phyloP scores from a whole-genome alignment of 2,797 vertebrate species.

The Morus bassanus region DNA sequence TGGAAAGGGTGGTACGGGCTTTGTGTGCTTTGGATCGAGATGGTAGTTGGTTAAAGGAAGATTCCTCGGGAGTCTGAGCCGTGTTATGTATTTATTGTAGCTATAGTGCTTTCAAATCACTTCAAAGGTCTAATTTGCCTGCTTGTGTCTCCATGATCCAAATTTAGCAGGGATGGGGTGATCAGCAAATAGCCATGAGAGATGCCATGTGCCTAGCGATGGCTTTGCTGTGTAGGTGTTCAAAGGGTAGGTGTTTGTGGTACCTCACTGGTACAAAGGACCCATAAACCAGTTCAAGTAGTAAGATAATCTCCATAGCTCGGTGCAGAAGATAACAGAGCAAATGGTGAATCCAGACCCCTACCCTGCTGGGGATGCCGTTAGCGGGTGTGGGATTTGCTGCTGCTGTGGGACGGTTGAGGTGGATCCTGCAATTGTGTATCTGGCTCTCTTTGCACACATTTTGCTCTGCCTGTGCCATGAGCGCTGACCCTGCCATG shows the following conservation, averaged over 20 bases:
- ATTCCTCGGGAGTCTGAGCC: background rate
- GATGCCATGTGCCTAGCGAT: background rate
- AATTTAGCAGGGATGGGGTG: background rate
- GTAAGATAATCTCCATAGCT: background rate
- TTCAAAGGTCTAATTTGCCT: background rate
- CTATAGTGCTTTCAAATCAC: background rate
- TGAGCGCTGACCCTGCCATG: fast-evolving
- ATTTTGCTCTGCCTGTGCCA: fast-evolving
- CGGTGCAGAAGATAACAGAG: background rate
- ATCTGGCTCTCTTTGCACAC: background rate
- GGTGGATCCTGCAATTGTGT: fast-evolving
- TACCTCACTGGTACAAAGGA: no score
- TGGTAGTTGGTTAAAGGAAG: background rate
- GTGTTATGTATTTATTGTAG: background rate
- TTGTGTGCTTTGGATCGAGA: background rate
- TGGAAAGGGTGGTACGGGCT: background rate
- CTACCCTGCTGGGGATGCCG: background rate
- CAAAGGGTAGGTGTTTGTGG: background rate
- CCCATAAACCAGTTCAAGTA: background rate
- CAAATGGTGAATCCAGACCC: background rate
- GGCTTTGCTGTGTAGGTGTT: background rate
- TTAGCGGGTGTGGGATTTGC: fast-evolving
- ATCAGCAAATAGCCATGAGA: background rate
- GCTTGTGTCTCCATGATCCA: background rate
- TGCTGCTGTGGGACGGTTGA: background rate